Evolutionary conservation across 2,113 vertebrate genomes (phyloP).

Genomic region (Micronycteris hirsuta): DNA sequence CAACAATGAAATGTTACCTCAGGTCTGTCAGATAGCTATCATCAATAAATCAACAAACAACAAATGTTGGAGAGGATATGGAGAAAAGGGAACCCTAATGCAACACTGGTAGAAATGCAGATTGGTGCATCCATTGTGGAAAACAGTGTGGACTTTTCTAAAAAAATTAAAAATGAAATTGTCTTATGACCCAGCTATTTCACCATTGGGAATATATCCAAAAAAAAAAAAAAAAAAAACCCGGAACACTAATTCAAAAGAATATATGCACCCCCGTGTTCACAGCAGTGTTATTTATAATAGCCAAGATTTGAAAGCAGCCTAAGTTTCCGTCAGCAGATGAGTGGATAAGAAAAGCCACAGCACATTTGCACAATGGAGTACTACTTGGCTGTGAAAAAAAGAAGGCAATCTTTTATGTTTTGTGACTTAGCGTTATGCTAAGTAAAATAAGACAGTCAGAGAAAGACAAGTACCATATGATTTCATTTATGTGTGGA

Average conservation of each 20-base stretch:
- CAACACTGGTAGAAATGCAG: not conserved
- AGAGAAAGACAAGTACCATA: not conserved
- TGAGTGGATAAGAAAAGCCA: not conserved
- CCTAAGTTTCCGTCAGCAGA: not conserved
- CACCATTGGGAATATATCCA: not conserved
- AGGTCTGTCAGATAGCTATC: not conserved
- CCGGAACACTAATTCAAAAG: not conserved
- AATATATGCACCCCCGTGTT: not conserved
- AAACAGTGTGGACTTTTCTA: not conserved
- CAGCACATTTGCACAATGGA: not conserved
- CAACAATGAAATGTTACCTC: not conserved
- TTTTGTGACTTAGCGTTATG: not conserved
- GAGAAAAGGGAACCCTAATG: not conserved
- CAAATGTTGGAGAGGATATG: not conserved
- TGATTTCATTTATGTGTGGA: not conserved
- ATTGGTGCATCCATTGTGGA: not conserved
- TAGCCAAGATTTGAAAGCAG: not conserved
- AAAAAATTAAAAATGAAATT: not conserved
- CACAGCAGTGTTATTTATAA: not conserved
- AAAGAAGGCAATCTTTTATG: not conserved
- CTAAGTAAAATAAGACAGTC: not conserved
- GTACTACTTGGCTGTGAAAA: not conserved
- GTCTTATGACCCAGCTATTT: not conserved
- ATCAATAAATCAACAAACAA: not conserved
- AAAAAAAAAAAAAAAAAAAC: not conserved